phyloP scores from a whole-genome alignment of 2,797 vertebrate species.

The Babyrousa celebensis region DNA sequence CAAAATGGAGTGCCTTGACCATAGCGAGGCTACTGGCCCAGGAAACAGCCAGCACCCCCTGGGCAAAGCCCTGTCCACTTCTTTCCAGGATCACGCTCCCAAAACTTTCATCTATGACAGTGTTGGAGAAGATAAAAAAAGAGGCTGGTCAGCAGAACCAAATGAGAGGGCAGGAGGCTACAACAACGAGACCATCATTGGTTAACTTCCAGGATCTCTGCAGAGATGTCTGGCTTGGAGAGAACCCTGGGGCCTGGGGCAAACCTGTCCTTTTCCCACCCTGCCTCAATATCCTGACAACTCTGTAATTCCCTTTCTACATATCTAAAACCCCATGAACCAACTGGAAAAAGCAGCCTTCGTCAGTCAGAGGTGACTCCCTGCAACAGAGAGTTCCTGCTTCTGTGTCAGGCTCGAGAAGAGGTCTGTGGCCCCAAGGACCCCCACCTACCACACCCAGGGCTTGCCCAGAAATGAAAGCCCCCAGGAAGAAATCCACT shows the following conservation, averaged over 20 bases:
- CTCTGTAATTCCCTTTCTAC: neutral
- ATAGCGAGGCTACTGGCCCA: neutral
- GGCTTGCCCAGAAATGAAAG: neutral
- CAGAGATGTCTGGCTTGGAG: neutral
- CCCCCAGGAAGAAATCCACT: slow-evolving; percentile 67
- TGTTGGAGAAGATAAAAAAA: neutral
- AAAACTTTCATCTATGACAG: neutral
- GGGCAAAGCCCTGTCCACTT: neutral
- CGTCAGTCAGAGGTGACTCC: neutral
- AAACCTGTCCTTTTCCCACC: neutral
- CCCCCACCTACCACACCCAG: neutral
- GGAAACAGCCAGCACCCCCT: neutral
- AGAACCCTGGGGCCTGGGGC: neutral
- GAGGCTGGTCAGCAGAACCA: neutral
- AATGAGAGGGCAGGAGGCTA: too few relatives aligned
- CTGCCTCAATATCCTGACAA: neutral
- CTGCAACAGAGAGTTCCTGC: neutral
- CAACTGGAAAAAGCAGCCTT: neutral
- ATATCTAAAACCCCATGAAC: neutral
- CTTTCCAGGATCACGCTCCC: neutral
- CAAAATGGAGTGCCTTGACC: neutral
- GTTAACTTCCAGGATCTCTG: neutral
- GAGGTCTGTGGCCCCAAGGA: neutral
- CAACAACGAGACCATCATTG: neutral
- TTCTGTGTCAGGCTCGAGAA: neutral